Percentiles rank a stretch among this genome's conserved stretches.
These are phyloP conservation scores for Tetraneura akinire DNA, from an alignment of 1,140 invertebrate species.

Conservation along the genomic window DNA sequence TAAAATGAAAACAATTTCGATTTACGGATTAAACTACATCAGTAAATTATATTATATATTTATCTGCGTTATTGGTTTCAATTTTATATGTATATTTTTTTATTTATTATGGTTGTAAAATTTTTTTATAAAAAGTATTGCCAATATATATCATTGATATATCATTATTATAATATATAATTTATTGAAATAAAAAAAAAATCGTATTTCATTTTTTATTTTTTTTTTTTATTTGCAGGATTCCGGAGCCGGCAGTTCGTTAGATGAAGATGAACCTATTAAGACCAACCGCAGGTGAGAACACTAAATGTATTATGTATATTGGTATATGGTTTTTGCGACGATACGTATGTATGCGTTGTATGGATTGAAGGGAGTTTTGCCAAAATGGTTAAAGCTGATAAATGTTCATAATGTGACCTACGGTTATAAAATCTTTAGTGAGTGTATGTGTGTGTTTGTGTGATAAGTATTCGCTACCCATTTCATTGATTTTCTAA, in stretches of 20 bases:
- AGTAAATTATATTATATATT: background rate
- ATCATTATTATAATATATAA: too few species aligned
- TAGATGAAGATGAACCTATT: constrained; percentile 56
- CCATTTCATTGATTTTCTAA: constrained; percentile 24
- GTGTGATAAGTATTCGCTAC: constrained; percentile 11
- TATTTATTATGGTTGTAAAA: too few species aligned
- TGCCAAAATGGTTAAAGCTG: constrained; percentile 2
- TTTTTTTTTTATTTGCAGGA: constrained; percentile 51
- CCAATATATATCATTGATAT: too few species aligned
- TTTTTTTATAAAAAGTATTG: too few species aligned
- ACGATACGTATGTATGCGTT: background rate
- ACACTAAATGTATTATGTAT: background rate
- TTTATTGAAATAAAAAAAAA: background rate
- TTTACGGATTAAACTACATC: background rate
- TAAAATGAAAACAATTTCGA: background rate
- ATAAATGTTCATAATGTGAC: constrained; percentile 35
- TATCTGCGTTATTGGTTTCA: background rate
- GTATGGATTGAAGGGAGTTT: constrained; percentile 12
- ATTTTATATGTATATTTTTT: too few species aligned
- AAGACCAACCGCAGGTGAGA: constrained; percentile 55
- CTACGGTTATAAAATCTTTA: constrained; percentile 25
- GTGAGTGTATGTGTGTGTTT: constrained; percentile 12
- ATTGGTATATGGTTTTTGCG: background rate
- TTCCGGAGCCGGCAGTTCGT: constrained; percentile 55
- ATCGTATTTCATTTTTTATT: too few species aligned